Evolutionary conservation across 2,113 vertebrate genomes (phyloP).

Genomic region (Pholis gunnellus): DNA sequence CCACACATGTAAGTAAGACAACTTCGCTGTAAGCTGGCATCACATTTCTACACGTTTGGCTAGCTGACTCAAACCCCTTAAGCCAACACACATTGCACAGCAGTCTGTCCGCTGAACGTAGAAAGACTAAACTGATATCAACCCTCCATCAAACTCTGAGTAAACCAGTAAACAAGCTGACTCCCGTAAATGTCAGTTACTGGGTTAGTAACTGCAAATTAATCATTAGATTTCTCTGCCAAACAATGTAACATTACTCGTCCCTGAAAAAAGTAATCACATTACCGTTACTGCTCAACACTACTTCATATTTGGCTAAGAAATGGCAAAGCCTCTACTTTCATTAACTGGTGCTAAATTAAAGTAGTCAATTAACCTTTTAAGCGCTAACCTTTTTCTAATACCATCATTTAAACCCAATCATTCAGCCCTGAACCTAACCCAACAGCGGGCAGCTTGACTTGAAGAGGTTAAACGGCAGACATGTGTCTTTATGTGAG

Average conservation of each 20-base stretch:
- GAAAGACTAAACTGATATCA: neutral
- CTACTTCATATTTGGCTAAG: too few species aligned
- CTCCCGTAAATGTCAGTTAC: neutral
- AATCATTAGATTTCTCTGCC: neutral
- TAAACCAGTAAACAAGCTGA: neutral
- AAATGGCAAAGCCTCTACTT: neutral
- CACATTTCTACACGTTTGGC: neutral
- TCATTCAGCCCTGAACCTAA: neutral
- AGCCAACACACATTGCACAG: neutral
- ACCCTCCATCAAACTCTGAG: neutral
- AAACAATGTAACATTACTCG: neutral
- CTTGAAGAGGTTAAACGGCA: neutral
- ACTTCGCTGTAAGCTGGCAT: neutral
- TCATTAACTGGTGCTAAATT: neutral
- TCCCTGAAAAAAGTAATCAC: too few species aligned
- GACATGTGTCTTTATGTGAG: neutral
- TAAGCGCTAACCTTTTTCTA: neutral
- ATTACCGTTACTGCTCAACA: too few species aligned
- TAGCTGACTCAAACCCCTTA: neutral
- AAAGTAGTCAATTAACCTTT: neutral
- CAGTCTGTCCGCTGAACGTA: neutral
- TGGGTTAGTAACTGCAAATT: neutral
- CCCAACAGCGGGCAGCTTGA: neutral
- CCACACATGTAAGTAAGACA: neutral
- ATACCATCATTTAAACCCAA: neutral